Conservation (phyloP, 64 coral and sea anemone species). For the Trachythela sp. region DNA sequence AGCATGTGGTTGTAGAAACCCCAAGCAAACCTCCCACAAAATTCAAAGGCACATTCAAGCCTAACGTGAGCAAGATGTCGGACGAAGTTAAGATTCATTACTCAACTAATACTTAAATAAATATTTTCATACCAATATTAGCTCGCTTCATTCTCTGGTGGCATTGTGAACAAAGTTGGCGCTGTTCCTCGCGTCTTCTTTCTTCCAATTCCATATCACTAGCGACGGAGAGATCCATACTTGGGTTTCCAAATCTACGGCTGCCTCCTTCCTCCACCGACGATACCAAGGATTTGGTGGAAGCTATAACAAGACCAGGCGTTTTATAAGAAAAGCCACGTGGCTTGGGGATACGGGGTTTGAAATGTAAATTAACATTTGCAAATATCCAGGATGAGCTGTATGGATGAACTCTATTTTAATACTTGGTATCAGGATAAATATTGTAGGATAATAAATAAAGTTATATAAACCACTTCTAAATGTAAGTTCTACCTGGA, state of each 20-base stretch:
- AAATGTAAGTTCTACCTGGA: background rate
- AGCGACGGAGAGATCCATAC: background rate
- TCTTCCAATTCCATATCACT: background rate
- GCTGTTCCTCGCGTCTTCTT: background rate
- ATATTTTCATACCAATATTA: background rate
- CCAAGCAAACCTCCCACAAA: background rate
- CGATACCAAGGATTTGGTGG: background rate
- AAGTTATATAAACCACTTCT: background rate
- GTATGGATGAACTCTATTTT: background rate
- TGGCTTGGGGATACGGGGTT: background rate
- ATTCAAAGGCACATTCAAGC: background rate
- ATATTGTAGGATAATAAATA: background rate
- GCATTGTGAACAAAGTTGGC: slow-evolving; percentile 4
- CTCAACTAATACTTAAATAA: background rate
- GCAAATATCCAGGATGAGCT: background rate
- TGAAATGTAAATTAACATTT: background rate
- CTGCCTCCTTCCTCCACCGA: background rate
- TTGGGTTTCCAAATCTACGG: background rate
- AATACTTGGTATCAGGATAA: background rate
- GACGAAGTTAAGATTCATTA: background rate
- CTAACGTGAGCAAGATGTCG: background rate
- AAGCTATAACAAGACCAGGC: background rate
- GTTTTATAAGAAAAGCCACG: background rate
- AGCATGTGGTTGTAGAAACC: background rate
- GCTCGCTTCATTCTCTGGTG: slow-evolving; percentile 8